A percentile compares a stretch with the other conserved stretches of the same genome.
These are phyloP conservation scores for Halisarca cf. caerulea DNA, from an alignment of 37 sponge, comb jelly and placozoan genomes.

Conservation along the genomic window DNA sequence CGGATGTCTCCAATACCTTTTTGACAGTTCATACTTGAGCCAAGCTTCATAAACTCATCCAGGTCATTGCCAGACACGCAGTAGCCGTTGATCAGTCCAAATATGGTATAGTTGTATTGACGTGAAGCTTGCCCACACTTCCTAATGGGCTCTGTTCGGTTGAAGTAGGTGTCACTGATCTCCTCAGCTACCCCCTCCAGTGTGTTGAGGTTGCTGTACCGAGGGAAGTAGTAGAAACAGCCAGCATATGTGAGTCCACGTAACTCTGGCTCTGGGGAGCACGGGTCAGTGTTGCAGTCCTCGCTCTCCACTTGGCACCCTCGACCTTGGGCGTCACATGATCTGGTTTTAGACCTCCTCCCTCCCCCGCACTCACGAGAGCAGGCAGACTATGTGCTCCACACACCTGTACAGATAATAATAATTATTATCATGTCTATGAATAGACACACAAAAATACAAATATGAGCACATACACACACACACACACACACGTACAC, in stretches of 20 bases:
- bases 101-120: conserved; percentile 20
- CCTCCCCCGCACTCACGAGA: conserved; percentile 47
- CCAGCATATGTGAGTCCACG: conserved; percentile 41
- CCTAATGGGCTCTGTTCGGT: conserved; percentile 34
- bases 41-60: conserved; percentile 27
- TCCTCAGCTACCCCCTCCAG: conserved; percentile 52
- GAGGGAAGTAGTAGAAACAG: conserved; percentile 36
- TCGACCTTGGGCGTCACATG: conserved; percentile 9
- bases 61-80: conserved; percentile 57
- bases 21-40: conserved; percentile 9
- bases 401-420: conserved; percentile 43
- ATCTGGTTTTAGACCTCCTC: conserved; percentile 26
- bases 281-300: conserved; percentile 54
- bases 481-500: too few relatives aligned
- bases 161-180: conserved; percentile 39
- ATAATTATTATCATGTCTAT: too few relatives aligned
- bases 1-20: conserved; percentile 46
- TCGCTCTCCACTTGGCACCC: conserved; percentile 25
- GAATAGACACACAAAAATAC: too few relatives aligned
- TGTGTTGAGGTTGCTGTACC: background rate
- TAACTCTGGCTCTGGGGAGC: conserved; percentile 49
- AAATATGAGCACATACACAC: too few relatives aligned
- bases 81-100: conserved; percentile 36
- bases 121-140: conserved; percentile 57
- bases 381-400: conserved; percentile 56